Evolutionary conservation across 2,888 invertebrate species (phyloP), one percentile per base, ranked within the genome.

Genomic region (Drosophila lutescens): DNA sequence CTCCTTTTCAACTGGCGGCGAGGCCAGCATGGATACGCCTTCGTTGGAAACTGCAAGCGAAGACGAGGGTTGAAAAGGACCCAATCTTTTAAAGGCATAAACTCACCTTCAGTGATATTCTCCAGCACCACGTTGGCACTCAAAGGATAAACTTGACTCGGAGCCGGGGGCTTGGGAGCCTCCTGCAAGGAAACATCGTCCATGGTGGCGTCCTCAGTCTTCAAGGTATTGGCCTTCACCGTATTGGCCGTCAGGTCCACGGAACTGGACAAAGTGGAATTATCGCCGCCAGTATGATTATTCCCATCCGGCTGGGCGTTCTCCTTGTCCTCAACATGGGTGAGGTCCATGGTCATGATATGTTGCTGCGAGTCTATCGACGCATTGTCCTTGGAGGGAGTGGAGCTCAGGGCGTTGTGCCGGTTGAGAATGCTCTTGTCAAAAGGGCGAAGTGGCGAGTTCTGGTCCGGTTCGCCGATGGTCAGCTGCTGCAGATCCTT

Each of bases 361-460:
- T 63, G 6, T 10, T 36, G 7, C 6, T 43, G 9, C 9, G 17
- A 6, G 4, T 47, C 74, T 26, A 1, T 44, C 41, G 49, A 65
- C 46, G 49, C 23, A 5, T 40, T 17, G 57, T 59, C 69, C 49
- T 88, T 90, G 0, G 91, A 86, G 0, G 91, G 91, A 1, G 91
- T 91, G 4, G 91, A 91, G 51, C 89, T 77, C 7, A 89, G 54
- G 0, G 84, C 88, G 7, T 90, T 90, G 74, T 86, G 90, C 34
- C 88, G 80, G 12, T 75, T 81, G 0, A 91, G 44, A 4, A 91
- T 74, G 44, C 89, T 90, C 41, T 85, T 82, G 34, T 88, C 82
- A 26, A 89, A 78, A 1, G 80, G 78, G n/a, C 80, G 81, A 23
- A 89, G 34, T 0, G 89, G 86, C 4, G 84, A 81, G 0, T 17